Base-by-base conservation (phyloP, 2,113 vertebrate species). In the Gambusia affinis region DNA sequence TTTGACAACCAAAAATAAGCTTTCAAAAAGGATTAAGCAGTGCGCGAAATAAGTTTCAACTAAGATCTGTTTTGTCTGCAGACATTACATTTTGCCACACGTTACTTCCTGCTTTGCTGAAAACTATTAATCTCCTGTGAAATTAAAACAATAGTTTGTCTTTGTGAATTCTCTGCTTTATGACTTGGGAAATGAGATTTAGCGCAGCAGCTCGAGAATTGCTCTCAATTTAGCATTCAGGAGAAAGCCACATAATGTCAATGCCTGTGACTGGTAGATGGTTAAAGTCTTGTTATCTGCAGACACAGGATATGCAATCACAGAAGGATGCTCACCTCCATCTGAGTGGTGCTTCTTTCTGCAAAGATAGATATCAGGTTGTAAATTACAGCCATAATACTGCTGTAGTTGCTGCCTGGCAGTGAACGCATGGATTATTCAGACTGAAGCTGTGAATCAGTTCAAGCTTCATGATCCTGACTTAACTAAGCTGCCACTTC, bases 221-320 rank as follows among this genome's bases (percentile, higher is more conserved):
- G 79, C 78, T 86, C 67, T 71, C 79, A 84, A 82, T 90, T 87
- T 91, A 83, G 77, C 27, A n/a, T 87, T 81, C 64, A 30, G 74
- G 62, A 33, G 67, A 75, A 89, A 84, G 75, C 57, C 84, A 86
- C 86, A 87, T 65, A 79, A 33, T 3, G 42, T 76, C 57, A 30
- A 70, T 12, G 65, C 33, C 22, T 31, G 73, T 89, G 93, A 93
- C 79, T 91, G 91, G 76, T 88, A 88, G 84, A 47, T 87, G 87
- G 87, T 89, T 92, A 89, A 93, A 66, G 72, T 74, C 67, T 79
- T 67, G 35, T 92, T 93, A 92, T 92, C 90, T 73, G 69, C 68
- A 66, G 80, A 81, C 67, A 54, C 75, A 82, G 63, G 67, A 77
- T 82, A 68, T 73, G 67, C 73, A 83, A 84, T 89, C 77, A 82